A percentile compares a stretch with the other conserved stretches of the same genome.
phyloP scores from a whole-genome alignment of 2,888 invertebrate species.

The Cataglyphis albicans region DNA sequence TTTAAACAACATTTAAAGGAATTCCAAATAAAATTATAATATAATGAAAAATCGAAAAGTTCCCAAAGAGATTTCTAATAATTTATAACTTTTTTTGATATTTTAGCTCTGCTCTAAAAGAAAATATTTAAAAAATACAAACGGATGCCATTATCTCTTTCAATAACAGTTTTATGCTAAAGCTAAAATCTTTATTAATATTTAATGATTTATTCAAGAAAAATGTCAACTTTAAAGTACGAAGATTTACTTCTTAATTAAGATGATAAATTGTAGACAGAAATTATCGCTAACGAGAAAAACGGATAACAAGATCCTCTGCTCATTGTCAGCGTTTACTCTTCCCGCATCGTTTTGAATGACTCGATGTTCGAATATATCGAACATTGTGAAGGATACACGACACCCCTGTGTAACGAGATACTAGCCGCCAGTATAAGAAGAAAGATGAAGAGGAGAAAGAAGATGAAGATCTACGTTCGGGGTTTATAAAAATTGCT shows the following conservation, averaged over 20 bases:
- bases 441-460: not conserved
- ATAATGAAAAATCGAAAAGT: not conserved
- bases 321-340: slow-evolving; percentile 3
- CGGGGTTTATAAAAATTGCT: slow-evolving; percentile 58
- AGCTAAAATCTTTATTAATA: not conserved
- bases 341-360: slow-evolving; percentile 25
- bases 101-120: not conserved
- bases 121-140: not conserved
- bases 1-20: not conserved
- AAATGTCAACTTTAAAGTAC: not conserved
- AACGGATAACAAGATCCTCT: slow-evolving; percentile 19
- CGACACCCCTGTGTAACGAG: slow-evolving; percentile 81
- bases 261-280: not conserved
- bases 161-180: not conserved
- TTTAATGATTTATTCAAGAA: not conserved
- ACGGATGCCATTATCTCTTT: not conserved
- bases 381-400: slow-evolving; percentile 64
- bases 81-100: not conserved
- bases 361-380: slow-evolving; percentile 12
- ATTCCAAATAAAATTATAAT: not conserved
- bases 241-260: not conserved
- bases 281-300: slow-evolving; percentile 9
- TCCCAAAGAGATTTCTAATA: not conserved
- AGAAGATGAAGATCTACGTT: slow-evolving; percentile 46
- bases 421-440: slow-evolving; percentile 71